Base-by-base conservation (phyloP, 1,140 invertebrate genomes). In the Danaus plexippus region DNA sequence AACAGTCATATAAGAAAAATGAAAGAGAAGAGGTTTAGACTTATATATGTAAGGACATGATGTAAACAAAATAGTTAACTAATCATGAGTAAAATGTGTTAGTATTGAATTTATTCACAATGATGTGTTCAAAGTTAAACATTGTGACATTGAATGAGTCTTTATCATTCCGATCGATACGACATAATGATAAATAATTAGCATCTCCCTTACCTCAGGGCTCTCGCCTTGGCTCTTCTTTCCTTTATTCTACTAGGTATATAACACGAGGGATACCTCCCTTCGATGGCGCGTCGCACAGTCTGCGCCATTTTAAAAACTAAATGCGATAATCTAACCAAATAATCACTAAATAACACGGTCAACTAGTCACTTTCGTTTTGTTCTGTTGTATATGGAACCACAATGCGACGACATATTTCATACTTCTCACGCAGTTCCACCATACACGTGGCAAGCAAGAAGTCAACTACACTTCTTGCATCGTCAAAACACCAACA, bases 261-360 rank as follows among this genome's bases (percentile, higher is more conserved):
- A 55, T 93, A 93, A 76, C 93, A 95, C 2, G 93, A 90, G 51
- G 94, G 93, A 76, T 90, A 90, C 65, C 88, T 88, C 54, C 93
- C 94, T 59, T 83, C 80, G 10, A 82, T 65, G 54, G 83, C 71
- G 50, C 75, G 73, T 63, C 83, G 70, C 11, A 85, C 71, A 8
- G 83, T 85, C 65, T 84, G 80, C 73, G 83, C 80, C 80, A 86
- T 86, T 75, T 73, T 83, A 60, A 67, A 50, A 64, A 52, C 60
- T 57, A 66, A 54, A 50, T 59, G 52, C 52, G 57, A 63, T 64
- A 62, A 70, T 61, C 64, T 52, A 67, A 63, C 44, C 57, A 72
- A 66, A 56, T 51, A 41, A 70, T 60, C 60, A 74, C 66, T 67
- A 72, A 74, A 66, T 59, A 62, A 66, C 59, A 77, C 77, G 67